Evolutionary conservation across 2,888 invertebrate genomes (phyloP), one percentile per base, ranked within the genome.

Genomic region (Neria commutata): DNA sequence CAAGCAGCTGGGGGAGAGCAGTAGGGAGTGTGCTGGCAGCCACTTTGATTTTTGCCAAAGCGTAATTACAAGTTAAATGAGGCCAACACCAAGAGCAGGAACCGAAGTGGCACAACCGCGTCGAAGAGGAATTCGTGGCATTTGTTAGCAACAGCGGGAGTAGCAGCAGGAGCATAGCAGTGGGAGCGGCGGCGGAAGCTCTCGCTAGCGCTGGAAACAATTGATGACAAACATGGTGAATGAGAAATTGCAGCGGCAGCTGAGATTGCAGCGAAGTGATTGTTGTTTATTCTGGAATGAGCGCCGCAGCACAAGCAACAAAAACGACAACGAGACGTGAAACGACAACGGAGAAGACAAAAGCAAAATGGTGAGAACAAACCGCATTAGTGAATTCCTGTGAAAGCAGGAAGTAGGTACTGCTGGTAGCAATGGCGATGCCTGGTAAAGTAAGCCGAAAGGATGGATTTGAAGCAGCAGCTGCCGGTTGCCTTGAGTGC

Each of bases 21-120:
- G 4, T 8, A 14, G 10, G 14, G 37, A 14, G 14, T n/a, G 37
- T 14, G 19, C 21, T 42, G 19, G 29, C 29, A 74, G 72, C 74
- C 73, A 72, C 72, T 72, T 72, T 72, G 72, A 72, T 75, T 74
- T 69, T 63, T 68, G 68, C 68, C 70, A 71, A 71, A 67, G 69
- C 74, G 69, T 75, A 75, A 75, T 76, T 76, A 75, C 73, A 72
- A 75, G 76, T 75, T 75, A 76, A 75, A 75, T 75, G 72, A 75
- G 76, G 76, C 76, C 74, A 76, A 67, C 67, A 65, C 67, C 68
- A 66, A 58, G n/a, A n/a, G n/a, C n/a, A n/a, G n/a, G n/a, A n/a
- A n/a, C n/a, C n/a, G n/a, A n/a, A n/a, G n/a, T n/a, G n/a, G n/a
- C n/a, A n/a, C n/a, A n/a, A n/a, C 59, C 48, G 51, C 61, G 60